These are phyloP conservation scores for Nanorana parkeri DNA, from an alignment of 2,113 vertebrate species.

Conservation along the genomic window DNA sequence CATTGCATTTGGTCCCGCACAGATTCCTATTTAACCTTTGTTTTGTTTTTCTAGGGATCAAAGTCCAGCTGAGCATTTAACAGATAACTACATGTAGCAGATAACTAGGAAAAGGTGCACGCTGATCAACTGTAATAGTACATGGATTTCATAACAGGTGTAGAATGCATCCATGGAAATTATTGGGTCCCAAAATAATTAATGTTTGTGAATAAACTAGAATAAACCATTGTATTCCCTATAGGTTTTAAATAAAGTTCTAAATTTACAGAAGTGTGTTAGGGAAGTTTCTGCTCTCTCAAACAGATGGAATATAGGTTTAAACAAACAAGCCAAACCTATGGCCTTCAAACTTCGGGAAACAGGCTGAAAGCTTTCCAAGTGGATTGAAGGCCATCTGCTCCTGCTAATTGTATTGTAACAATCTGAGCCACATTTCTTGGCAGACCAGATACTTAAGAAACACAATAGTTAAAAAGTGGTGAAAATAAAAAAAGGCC, in stretches of 20 bases:
- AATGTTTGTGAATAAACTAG: too few relatives aligned
- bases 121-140: too few relatives aligned
- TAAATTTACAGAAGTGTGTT: too few relatives aligned
- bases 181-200: too few relatives aligned
- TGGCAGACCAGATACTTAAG: background rate
- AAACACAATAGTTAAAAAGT: too few relatives aligned
- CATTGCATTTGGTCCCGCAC: background rate
- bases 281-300: background rate
- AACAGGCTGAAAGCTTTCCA: constrained; percentile 1
- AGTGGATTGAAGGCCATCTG: constrained; percentile 7
- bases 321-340: background rate
- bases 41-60: constrained; percentile 10
- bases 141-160: too few relatives aligned
- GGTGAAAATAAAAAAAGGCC: too few relatives aligned
- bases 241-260: too few relatives aligned
- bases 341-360: constrained; percentile 1
- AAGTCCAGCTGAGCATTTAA: background rate
- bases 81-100: background rate
- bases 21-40: constrained; percentile 14
- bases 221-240: too few relatives aligned
- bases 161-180: too few relatives aligned
- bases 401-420: constrained; percentile 6
- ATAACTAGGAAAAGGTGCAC: background rate
- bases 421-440: constrained; percentile 11
- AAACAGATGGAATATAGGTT: background rate